Evolutionary conservation across 2,888 invertebrate species (phyloP), one percentile per base, ranked within the genome.

Genomic region (Tubulanus polymorphus): DNA sequence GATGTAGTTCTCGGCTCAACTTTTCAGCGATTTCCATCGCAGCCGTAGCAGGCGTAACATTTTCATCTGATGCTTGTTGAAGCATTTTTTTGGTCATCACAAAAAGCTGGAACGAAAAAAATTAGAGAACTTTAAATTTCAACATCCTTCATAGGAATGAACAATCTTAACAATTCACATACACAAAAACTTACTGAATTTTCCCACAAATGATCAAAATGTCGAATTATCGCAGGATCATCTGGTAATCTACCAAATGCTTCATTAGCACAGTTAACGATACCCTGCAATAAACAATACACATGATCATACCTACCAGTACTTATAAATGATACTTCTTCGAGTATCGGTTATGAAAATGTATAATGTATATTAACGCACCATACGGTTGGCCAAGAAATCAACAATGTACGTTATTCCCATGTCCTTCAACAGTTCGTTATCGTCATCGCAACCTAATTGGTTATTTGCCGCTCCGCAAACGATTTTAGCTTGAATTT

Each of bases 301-400:
- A n/a, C n/a, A 46, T 18, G 46, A 10, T n/a, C 10, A 18, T 15
- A n/a, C 18, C 10, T 46, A 46, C 12, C 10, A 20, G n/a, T 32
- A n/a, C n/a, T 12, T 32, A 12, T 32, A 32, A n/a, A 32, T 12
- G 10, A 32, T 32, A 32, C 35, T 32, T 32, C n/a, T 32, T n/a
- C n/a, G n/a, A n/a, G n/a, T n/a, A n/a, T n/a, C n/a, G n/a, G n/a
- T n/a, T n/a, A n/a, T n/a, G n/a, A n/a, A 15, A 53, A 18, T 51
- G 12, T 51, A n/a, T 15, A 18, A 3, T 23, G 15, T 2, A 35
- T 8, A 27, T 10, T 32, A 37, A 32, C 54, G 48, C 54, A 69
- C 71, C 71, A 71, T 71, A 60, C 71, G 64, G 49, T 71, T 71
- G 10, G 69, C 66, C 8, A 71, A 59, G 37, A 63, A 67, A 56